Evolutionary conservation across 2,888 invertebrate species (phyloP).

Genomic region (Andrena marginata): DNA sequence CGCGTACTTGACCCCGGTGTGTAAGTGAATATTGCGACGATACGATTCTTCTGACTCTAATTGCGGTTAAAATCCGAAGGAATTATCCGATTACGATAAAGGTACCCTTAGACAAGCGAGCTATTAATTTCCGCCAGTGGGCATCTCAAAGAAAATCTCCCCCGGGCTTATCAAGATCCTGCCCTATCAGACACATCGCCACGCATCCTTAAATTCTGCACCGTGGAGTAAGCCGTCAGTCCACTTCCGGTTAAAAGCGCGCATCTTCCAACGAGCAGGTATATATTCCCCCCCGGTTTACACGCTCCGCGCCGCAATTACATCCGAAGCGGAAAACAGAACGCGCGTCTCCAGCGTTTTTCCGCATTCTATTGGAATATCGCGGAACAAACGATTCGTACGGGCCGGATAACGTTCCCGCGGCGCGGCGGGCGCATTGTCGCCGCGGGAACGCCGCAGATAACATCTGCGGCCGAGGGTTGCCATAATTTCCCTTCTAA

Average conservation of each 20-base stretch:
- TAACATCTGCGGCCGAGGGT: neutral
- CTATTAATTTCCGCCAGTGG: too few relatives aligned
- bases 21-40: constrained; percentile 14
- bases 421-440: neutral
- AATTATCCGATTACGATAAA: too few relatives aligned
- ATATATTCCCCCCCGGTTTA: constrained; percentile 49
- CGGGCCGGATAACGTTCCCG: neutral
- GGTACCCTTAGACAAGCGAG: too few relatives aligned
- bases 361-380: constrained; percentile 7
- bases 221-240: constrained; percentile 15
- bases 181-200: neutral
- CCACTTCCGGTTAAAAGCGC: constrained; percentile 23
- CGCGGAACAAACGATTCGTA: neutral
- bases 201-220: constrained; percentile 20
- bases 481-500: neutral
- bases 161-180: neutral
- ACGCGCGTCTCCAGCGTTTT: constrained; percentile 10
- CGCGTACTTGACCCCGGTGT: neutral
- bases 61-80: too few relatives aligned
- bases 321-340: constrained; percentile 25
- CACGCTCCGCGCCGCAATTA: constrained; percentile 10
- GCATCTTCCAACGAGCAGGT: constrained; percentile 27
- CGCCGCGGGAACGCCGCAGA: neutral
- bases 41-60: too few relatives aligned
- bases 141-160: neutral